phyloP scores from a whole-genome alignment of 1,140 invertebrate genomes.

The Sitodiplosis mosellana region DNA sequence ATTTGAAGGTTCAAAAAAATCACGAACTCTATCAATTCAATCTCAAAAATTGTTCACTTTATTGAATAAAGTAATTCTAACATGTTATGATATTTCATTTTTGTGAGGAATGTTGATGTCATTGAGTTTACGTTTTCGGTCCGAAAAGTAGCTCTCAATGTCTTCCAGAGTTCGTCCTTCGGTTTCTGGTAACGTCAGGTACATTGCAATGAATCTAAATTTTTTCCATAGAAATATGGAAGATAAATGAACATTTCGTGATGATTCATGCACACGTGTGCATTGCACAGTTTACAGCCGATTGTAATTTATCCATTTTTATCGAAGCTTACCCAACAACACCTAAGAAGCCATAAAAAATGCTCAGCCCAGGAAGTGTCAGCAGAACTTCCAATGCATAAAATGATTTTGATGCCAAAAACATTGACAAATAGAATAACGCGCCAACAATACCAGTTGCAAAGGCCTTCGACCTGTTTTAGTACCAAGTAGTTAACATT shows the following conservation, averaged over 20 bases:
- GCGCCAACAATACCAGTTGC: constrained; percentile 36
- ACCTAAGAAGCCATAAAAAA: constrained; percentile 38
- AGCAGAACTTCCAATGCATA: constrained; percentile 28
- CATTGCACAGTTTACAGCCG: too few species aligned
- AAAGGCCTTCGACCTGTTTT: constrained; percentile 29
- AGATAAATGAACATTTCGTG: too few species aligned
- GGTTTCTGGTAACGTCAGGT: constrained; percentile 59
- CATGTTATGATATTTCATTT: too few species aligned
- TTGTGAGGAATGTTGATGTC: constrained; percentile 2
- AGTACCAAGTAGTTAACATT: constrained; percentile 2
- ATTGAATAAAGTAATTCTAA: too few species aligned
- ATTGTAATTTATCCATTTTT: too few species aligned
- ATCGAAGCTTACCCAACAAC: constrained; percentile 14
- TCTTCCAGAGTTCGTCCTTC: constrained; percentile 56
- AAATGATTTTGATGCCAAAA: constrained; percentile 42
- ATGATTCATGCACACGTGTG: too few species aligned
- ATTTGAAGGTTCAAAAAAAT: too few species aligned
- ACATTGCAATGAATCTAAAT: constrained; percentile 18
- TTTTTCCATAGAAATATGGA: too few species aligned
- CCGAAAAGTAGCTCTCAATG: constrained; percentile 40
- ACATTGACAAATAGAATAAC: constrained; percentile 36
- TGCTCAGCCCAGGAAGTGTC: constrained; percentile 36
- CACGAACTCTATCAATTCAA: too few species aligned
- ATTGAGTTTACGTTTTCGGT: constrained; percentile 12
- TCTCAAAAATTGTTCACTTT: too few species aligned